Evolutionary conservation across 2,113 vertebrate genomes (phyloP), one percentile per base, ranked within the genome.

Genomic region (Mola mola): DNA sequence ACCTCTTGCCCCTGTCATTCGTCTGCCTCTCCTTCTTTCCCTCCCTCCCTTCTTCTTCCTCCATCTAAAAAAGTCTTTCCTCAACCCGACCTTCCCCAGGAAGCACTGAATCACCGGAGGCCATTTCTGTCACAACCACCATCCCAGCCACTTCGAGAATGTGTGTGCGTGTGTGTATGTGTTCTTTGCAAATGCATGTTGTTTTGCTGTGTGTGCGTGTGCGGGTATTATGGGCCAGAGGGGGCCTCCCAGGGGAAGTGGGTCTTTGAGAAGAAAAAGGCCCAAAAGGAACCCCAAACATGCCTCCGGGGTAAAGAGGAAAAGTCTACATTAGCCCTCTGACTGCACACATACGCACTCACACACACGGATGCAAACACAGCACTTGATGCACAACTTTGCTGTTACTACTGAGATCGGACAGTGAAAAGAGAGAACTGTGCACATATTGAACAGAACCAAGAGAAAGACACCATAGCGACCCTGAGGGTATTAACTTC

Each of bases 21-120:
- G 31, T 49, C 16, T 49, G 57, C 41, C 20, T 43, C 17, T 40
- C 26, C 10, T 12, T 33, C 9, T 24, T 20, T 26, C 36, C 25
- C 4, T 34, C 33, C 40, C 36, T 60, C 20, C 15, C 1, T 6
- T 51, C 40, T 20, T 20, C 26, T 8, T 43, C 36, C 22, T 69
- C 46, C n/a, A 40, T 22, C 68, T 72, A 65, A 81, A 75, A 71
- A 68, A 66, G 60, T 26, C 46, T 19, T 34, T 50, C 24, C 68
- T 79, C 65, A 77, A 41, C 28, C 22, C 66, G 72, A 75, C 78
- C 82, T 78, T 75, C 57, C 67, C 46, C 63, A 68, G 72, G 77
- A 89, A 87, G 69, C 67, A 71, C 52, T 85, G 49, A 88, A 84
- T 84, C 74, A 77, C 50, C 2, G 4, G 60, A 76, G 75, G 55